Percentiles rank a stretch among this genome's conserved stretches.
phyloP scores from a whole-genome alignment of 2,888 invertebrate species.

The Megaustenia siamemsis region DNA sequence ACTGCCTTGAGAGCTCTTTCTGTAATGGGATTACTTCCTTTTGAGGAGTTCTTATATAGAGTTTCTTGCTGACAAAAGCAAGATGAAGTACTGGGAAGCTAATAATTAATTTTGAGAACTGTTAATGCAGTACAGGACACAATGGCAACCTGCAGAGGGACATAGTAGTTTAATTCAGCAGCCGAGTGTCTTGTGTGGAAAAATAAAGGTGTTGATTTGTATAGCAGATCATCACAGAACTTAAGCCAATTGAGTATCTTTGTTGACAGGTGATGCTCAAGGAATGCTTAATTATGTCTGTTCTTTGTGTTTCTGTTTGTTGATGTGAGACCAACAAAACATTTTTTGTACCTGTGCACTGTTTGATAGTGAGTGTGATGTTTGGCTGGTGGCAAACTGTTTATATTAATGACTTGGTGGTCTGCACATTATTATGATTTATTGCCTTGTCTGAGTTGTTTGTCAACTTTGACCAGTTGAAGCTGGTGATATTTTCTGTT shows the following conservation, averaged over 20 bases:
- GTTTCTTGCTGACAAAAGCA: background rate
- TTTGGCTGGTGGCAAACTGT: background rate
- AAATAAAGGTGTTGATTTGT: background rate
- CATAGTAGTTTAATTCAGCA: background rate
- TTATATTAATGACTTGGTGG: background rate
- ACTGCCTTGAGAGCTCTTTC: background rate
- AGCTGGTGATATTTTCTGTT: background rate
- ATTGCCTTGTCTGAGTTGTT: background rate
- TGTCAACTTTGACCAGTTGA: background rate
- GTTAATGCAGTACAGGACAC: background rate
- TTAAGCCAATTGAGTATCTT: background rate
- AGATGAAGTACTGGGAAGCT: background rate
- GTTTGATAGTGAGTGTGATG: background rate
- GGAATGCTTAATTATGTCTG: background rate
- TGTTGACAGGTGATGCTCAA: background rate
- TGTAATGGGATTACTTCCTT: background rate
- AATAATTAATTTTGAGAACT: background rate
- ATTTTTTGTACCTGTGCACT: background rate
- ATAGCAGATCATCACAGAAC: background rate
- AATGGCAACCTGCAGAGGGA: background rate
- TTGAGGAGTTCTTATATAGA: background rate
- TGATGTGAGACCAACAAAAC: background rate
- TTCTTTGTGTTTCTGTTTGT: background rate
- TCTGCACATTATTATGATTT: background rate
- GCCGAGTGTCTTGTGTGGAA: background rate